Conservation (phyloP, 2,797 vertebrate species). For the Phylloscopus collybita region DNA sequence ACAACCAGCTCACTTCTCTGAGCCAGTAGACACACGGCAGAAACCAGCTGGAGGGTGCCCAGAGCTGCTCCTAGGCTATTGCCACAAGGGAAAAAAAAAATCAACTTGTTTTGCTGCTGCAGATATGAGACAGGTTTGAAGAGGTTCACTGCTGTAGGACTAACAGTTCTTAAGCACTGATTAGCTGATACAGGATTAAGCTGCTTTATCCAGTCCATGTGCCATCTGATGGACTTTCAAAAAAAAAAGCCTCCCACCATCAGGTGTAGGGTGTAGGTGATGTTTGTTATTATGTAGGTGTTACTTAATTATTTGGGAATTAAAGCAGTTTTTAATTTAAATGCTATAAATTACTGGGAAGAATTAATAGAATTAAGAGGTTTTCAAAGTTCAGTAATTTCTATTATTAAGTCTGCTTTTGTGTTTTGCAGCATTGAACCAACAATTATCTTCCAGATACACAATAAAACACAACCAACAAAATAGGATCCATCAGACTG, state of each 20-base stretch:
- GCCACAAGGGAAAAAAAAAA: neutral
- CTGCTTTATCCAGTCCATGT: neutral
- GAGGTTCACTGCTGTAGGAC: neutral
- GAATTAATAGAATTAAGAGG: conserved; percentile 7
- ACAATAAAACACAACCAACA: conserved; percentile 36
- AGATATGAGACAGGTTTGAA: neutral
- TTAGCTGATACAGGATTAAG: neutral
- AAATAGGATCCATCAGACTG: conserved; percentile 15
- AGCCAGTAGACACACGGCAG: neutral
- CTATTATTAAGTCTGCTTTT: conserved; percentile 9
- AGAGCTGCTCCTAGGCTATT: conserved; percentile 17
- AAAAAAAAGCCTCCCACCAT: neutral
- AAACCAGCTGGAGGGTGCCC: neutral
- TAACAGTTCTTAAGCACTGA: neutral
- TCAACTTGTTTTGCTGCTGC: neutral
- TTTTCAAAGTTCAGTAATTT: conserved; percentile 24
- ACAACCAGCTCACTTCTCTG: neutral
- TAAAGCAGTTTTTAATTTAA: neutral
- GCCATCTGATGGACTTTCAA: neutral
- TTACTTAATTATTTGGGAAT: neutral
- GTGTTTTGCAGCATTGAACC: conserved; percentile 17
- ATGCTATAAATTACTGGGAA: conserved; percentile 45
- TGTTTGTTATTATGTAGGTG: neutral
- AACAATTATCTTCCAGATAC: conserved; percentile 33
- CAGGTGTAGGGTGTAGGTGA: neutral